Conservation (phyloP, 2,888 invertebrate species). For the Drosophila emarginata region DNA sequence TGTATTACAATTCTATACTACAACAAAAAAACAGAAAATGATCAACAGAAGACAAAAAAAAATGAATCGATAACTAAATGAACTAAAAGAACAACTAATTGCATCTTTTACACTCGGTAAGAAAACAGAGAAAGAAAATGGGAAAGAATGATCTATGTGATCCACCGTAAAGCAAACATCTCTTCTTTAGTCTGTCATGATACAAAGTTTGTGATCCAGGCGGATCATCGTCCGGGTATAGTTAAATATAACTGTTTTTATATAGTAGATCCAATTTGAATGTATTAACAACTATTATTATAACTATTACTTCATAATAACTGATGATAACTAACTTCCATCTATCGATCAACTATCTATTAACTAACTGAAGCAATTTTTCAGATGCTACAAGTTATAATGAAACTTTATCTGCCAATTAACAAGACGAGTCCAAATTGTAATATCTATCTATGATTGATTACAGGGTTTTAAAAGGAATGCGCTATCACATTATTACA, state of each 20-base stretch:
- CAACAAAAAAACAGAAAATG: conserved; percentile 21
- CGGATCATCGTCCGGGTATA: background rate
- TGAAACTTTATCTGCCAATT: background rate
- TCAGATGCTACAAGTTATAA: background rate
- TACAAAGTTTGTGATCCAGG: background rate
- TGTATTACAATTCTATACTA: conserved; percentile 65
- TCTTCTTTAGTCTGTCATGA: background rate
- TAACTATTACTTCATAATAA: too few relatives aligned
- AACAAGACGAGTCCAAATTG: background rate
- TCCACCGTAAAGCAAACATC: background rate
- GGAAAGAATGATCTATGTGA: background rate
- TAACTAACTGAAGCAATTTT: background rate
- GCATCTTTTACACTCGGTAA: background rate
- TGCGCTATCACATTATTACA: too few relatives aligned
- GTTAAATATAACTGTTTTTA: too few relatives aligned
- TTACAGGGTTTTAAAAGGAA: too few relatives aligned
- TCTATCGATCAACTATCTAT: background rate
- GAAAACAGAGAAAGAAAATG: background rate
- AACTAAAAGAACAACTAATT: background rate
- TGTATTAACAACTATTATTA: too few relatives aligned
- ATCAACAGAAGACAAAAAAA: conserved; percentile 11
- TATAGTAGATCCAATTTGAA: too few relatives aligned
- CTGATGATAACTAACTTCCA: background rate
- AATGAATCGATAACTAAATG: conserved; percentile 6
- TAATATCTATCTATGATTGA: too few relatives aligned